These are phyloP conservation scores for Lycopodina hypogea DNA, from an alignment of 37 sponge, comb jelly and placozoan genomes.

Conservation along the genomic window DNA sequence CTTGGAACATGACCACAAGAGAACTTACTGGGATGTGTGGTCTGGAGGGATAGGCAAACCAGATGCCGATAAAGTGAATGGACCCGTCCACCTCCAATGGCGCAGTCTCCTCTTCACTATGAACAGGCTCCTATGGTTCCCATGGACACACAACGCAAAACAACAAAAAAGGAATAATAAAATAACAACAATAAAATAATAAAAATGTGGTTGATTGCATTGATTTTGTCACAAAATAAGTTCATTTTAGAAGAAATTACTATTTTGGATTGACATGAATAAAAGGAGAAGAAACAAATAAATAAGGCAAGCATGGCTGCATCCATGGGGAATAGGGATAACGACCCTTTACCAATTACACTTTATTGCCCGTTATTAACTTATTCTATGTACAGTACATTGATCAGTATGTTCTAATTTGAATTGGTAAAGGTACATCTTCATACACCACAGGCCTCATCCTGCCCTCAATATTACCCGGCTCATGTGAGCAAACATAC, in stretches of 20 bases:
- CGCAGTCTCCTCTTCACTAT: neutral
- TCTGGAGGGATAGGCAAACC: constrained; percentile 55
- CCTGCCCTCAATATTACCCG: too few relatives aligned
- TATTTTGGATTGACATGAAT: neutral
- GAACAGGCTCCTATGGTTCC: neutral
- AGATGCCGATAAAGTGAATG: constrained; percentile 54
- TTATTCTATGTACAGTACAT: too few relatives aligned
- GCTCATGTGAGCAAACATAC: too few relatives aligned
- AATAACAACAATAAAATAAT: neutral
- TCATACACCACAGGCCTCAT: too few relatives aligned
- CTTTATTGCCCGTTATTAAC: too few relatives aligned
- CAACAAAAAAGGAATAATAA: neutral
- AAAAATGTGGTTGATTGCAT: neutral
- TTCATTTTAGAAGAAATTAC: neutral
- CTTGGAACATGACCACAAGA: too few relatives aligned
- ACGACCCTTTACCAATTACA: too few relatives aligned
- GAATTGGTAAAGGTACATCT: too few relatives aligned
- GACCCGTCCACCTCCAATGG: constrained; percentile 6
- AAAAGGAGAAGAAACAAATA: neutral
- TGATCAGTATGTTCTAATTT: too few relatives aligned
- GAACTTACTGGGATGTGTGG: constrained; percentile 30
- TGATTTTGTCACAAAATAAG: neutral
- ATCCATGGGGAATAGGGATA: too few relatives aligned
- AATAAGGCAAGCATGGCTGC: neutral
- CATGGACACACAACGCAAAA: neutral